Conservation (phyloP, 2,797 vertebrate species). For the Spinus pinus region DNA sequence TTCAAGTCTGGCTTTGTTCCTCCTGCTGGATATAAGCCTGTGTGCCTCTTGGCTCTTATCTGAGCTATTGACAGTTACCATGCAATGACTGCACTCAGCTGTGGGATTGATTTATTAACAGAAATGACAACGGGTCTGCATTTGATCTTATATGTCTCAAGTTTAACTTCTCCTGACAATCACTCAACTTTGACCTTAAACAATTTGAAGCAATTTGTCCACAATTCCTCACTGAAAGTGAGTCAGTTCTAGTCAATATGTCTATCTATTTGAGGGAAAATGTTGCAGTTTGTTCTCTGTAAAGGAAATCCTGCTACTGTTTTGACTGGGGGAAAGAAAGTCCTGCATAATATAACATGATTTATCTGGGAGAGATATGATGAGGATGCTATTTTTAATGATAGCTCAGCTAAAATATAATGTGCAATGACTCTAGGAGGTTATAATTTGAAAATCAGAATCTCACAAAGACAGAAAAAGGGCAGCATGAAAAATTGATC, state of each 20-base stretch:
- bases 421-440: slow-evolving; percentile 3
- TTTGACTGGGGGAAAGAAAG: background rate
- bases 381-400: slow-evolving; percentile 38
- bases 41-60: background rate
- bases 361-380: background rate
- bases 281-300: background rate
- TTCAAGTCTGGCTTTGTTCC: background rate
- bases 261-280: background rate
- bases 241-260: background rate
- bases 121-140: background rate
- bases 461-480: slow-evolving; percentile 46
- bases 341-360: background rate
- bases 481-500: slow-evolving; percentile 69
- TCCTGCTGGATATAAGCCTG: background rate
- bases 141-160: background rate
- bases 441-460: slow-evolving; percentile 28
- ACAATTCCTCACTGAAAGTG: background rate
- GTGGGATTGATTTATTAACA: background rate
- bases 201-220: background rate
- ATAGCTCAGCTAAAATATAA: slow-evolving; percentile 50
- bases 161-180: background rate
- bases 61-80: background rate
- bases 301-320: background rate
- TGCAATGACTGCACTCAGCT: background rate
- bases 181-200: background rate